Conservation (phyloP, 35 echinoderm and acorn worm species). For the Chiridota heheva region DNA sequence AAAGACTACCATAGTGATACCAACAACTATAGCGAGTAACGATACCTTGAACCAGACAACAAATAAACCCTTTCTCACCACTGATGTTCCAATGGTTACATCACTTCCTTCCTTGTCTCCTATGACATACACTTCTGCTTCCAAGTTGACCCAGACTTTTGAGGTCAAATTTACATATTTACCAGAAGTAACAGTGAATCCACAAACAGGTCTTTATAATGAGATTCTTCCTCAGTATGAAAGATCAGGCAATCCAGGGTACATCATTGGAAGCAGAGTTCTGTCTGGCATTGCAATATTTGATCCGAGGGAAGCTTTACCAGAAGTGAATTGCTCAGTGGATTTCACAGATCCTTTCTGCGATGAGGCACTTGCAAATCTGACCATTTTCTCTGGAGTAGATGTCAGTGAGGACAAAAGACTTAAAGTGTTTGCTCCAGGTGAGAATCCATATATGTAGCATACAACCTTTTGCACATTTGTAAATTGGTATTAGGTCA, state of each 20-base stretch:
- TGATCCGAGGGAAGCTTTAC: slow-evolving; percentile 15
- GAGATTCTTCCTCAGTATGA: neutral
- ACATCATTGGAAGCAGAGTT: slow-evolving; percentile 65
- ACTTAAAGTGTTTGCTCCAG: slow-evolving; percentile 60
- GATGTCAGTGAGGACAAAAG: slow-evolving; percentile 44
- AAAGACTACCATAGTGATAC: neutral
- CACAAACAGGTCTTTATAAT: slow-evolving; percentile 16
- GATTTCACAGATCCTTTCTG: slow-evolving; percentile 35
- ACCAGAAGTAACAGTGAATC: slow-evolving; percentile 3
- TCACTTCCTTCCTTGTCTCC: neutral
- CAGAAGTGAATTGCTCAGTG: slow-evolving; percentile 54
- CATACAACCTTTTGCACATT: too few relatives aligned
- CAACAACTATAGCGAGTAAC: too few relatives aligned
- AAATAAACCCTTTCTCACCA: neutral
- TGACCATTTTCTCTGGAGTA: slow-evolving; percentile 48
- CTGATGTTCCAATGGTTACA: neutral
- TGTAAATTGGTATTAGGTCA: too few relatives aligned
- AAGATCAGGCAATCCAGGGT: slow-evolving; percentile 83
- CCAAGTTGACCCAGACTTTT: slow-evolving; percentile 69
- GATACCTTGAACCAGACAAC: neutral
- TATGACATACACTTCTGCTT: too few relatives aligned
- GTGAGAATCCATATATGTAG: too few relatives aligned
- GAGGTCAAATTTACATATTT: slow-evolving; percentile 65
- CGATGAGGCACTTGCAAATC: slow-evolving; percentile 22
- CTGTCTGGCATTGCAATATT: slow-evolving; percentile 58